These are phyloP conservation scores for Gortyna flavago DNA, from an alignment of 2,888 invertebrate genomes.

Conservation along the genomic window DNA sequence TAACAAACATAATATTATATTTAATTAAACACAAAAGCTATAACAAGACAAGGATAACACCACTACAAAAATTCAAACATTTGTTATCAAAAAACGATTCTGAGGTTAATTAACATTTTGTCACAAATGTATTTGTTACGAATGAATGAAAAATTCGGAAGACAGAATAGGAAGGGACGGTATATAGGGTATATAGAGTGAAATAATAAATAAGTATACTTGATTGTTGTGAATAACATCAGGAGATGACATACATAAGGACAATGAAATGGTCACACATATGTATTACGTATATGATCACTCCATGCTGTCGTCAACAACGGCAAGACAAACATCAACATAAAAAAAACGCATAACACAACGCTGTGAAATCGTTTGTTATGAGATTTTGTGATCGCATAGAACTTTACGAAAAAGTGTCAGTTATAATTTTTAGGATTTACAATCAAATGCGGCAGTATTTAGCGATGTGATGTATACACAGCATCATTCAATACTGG, in stretches of 20 bases:
- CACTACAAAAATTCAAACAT: conserved; percentile 24
- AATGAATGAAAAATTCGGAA: neutral
- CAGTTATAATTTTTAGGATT: neutral
- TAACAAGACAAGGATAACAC: conserved; percentile 16
- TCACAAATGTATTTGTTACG: conserved; percentile 8
- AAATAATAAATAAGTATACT: neutral
- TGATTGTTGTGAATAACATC: neutral
- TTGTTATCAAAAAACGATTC: conserved; percentile 1
- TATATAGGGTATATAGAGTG: neutral
- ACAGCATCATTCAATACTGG: neutral
- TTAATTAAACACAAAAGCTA: conserved; percentile 11
- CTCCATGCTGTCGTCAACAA: conserved; percentile 49
- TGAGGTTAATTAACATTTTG: neutral
- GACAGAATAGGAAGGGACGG: neutral
- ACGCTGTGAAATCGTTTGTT: conserved; percentile 56
- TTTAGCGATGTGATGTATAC: neutral
- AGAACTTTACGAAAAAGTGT: neutral
- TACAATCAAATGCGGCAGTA: neutral
- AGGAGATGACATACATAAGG: neutral
- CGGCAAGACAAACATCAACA: conserved; percentile 44
- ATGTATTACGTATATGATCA: conserved; percentile 27
- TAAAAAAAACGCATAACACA: conserved; percentile 58
- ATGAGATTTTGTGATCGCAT: neutral
- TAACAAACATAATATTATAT: neutral
- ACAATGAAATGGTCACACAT: conserved; percentile 33